Base-by-base conservation (phyloP, 2,888 invertebrate species). In the Rhyacophila evoluta region DNA sequence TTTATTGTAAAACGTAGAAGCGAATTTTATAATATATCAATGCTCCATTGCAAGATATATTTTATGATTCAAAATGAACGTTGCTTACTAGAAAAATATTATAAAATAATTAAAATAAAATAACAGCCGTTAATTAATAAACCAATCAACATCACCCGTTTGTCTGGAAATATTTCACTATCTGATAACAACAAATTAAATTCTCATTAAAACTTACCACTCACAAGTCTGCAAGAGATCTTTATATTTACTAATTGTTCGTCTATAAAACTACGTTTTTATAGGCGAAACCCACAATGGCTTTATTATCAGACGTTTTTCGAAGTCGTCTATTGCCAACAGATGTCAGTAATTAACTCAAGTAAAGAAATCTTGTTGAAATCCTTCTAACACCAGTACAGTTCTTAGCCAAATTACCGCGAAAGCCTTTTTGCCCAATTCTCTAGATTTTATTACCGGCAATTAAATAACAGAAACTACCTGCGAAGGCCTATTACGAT, bases 341-440 rank as follows among this genome's bases (percentile, higher is more conserved):
- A 55, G 55, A 55, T 55, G 55, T 55, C 55, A 55, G 55, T 55
- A 55, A 55, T 55, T 55, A 25, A 55, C 55, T 55, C 55, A 10
- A 55, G 55, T 55, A 25, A 55, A 55, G 55, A 55, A 55, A 55
- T 55, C 55, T 19, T 5, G 41, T 19, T 55, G 41, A 55, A 55
- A 55, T 55, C 15, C 41, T 19, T 19, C 1, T 19, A 55, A 19
- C 19, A 19, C 55, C 10, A 8, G 5, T 19, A 8, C 10, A 10
- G 55, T 8, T 10, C 15, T 55, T 19, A 19, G 10, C 55, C 55
- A 55, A 55, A 55, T 55, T 25, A 55, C 55, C 19, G 55, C 12
- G 55, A 55, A 25, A 55, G 25, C 55, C 55, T 55, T 55, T 55
- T 55, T 12, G 55, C 55, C 15, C 55, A 25, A n/a, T 19, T 55